Base-by-base conservation (phyloP, 2,113 vertebrate species). In the Amblyopsis rosae region DNA sequence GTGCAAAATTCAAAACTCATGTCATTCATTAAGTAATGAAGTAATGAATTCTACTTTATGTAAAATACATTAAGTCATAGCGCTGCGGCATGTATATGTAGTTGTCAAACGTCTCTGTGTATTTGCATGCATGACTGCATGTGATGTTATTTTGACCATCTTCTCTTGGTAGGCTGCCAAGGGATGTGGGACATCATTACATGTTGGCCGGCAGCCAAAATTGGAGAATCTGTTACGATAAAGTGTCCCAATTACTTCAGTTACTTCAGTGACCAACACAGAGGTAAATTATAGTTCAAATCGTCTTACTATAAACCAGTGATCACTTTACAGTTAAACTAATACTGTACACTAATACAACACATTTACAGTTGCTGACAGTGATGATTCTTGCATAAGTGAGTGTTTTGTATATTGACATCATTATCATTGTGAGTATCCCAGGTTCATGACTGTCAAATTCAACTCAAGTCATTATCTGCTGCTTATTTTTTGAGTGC, bases 111-210 rank as follows among this genome's bases (percentile, higher is more conserved):
- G 35, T 41, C 4, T 41, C 1, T 41, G 35, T 69, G 56, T 69
- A 56, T 60, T 11, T 26, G 46, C 48, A n/a, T 62, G 60, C 12
- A n/a, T 62, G 60, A 12, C 15, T 49, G 45, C 2, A 46, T 17
- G 60, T 19, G 10, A 46, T 26, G 45, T 5, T 48, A 11, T 68
- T 15, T 12, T 65, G 6, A 58, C 46, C 13, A 7, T 61, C 12
- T 65, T 64, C 19, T 76, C 65, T 63, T 62, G 65, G 12, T 84
- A 97, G 96, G 95, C 55, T 98, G 96, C 72, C 81, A 89, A 69
- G 94, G 87, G 70, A 94, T 94, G 70, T 98, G 96, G 96, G 95
- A 98, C 70, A 95, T 93, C 69, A 88, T 98, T 49, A 95, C 94
- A 0, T 98, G 96, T 79, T 98, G 96, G 96, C 96, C 96, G 0